Conservation (phyloP, 2,888 invertebrate genomes). For the Cryptus armator region DNA sequence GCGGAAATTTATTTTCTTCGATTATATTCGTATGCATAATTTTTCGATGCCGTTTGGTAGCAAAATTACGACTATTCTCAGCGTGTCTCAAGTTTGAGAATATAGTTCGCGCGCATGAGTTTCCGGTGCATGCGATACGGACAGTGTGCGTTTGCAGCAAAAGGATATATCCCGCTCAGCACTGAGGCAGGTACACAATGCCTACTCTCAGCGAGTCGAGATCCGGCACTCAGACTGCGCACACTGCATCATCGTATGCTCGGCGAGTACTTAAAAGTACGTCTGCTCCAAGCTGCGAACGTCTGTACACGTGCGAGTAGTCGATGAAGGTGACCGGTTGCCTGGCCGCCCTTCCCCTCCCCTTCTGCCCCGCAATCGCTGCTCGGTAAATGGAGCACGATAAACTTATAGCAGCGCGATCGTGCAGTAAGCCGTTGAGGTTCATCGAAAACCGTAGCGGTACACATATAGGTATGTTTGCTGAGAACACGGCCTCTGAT, state of each 20-base stretch:
- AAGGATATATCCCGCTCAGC: not conserved
- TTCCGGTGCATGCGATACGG: not conserved
- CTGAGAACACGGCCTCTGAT: conserved; percentile 45
- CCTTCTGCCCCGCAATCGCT: no score
- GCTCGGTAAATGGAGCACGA: not conserved
- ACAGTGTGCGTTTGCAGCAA: not conserved
- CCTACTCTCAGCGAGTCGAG: not conserved
- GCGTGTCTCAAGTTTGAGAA: not conserved
- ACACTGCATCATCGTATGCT: not conserved
- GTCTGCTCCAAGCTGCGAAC: not conserved
- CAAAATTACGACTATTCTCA: not conserved
- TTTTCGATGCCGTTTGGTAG: no score
- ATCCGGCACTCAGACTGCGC: not conserved
- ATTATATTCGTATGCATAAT: not conserved
- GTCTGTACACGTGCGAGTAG: not conserved
- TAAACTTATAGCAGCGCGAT: not conserved
- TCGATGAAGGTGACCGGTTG: not conserved
- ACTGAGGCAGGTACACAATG: not conserved
- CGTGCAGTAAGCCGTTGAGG: conserved; percentile 12
- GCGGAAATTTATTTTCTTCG: not conserved
- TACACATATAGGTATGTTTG: conserved; percentile 4
- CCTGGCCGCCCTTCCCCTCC: not conserved
- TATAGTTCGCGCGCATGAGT: not conserved
- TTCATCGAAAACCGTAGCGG: not conserved
- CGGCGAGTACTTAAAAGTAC: conserved; percentile 1